A percentile compares a stretch with the other conserved stretches of the same genome.
These are phyloP conservation scores for Hippasteria phrygiana DNA, from an alignment of 53 echinoderm and acorn worm genomes.

Conservation along the genomic window DNA sequence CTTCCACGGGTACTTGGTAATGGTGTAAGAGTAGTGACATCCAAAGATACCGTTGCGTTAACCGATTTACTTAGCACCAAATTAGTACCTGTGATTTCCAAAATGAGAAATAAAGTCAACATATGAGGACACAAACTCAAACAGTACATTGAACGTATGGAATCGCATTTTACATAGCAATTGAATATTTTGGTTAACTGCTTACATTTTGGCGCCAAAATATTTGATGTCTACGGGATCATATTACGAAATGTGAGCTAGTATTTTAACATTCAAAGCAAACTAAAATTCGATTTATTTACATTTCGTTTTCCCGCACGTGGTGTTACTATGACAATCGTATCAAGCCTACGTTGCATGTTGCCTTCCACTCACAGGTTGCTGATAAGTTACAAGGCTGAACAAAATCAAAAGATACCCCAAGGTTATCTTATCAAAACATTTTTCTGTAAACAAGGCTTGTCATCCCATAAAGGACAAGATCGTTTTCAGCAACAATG, in stretches of 20 bases:
- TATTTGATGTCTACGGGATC: no score
- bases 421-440: constrained; percentile 32
- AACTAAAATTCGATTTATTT: no score
- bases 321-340: neutral
- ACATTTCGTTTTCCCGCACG: no score
- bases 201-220: no score
- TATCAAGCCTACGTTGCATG: neutral
- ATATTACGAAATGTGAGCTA: no score
- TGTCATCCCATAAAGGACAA: neutral
- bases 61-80: neutral
- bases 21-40: neutral
- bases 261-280: no score
- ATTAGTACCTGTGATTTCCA: neutral
- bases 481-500: neutral
- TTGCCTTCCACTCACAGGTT: neutral
- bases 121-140: no score
- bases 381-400: neutral
- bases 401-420: neutral
- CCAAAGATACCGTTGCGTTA: neutral
- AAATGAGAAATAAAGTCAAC: neutral
- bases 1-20: no score
- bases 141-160: no score
- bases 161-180: no score
- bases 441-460: neutral
- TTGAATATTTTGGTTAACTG: no score